Conservation (phyloP, 2,797 vertebrate genomes). For the Chrysocyon brachyurus region DNA sequence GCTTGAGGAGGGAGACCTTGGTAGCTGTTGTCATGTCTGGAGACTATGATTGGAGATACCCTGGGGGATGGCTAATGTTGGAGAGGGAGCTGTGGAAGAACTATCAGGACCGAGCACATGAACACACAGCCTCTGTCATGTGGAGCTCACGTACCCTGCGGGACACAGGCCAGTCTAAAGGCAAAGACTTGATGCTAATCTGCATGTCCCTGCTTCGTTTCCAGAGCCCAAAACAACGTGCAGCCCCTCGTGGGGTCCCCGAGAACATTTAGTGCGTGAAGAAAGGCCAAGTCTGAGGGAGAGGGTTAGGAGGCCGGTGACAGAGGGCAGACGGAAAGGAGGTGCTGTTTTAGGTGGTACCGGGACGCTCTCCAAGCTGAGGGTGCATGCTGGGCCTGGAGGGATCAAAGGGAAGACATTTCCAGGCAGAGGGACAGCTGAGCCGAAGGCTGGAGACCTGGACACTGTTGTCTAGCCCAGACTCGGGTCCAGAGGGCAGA, state of each 20-base stretch:
- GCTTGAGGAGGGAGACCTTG: background rate
- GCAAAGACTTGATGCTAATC: accelerated
- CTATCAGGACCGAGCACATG: accelerated
- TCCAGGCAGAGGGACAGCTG: background rate
- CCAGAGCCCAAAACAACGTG: accelerated
- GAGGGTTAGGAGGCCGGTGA: accelerated
- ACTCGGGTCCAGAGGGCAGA: background rate
- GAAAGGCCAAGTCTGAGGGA: accelerated
- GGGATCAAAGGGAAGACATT: background rate
- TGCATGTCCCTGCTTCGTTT: accelerated
- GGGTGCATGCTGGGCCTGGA: accelerated
- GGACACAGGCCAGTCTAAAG: accelerated
- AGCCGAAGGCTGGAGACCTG: background rate
- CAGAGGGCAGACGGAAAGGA: accelerated
- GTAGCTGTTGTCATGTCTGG: background rate
- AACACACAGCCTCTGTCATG: accelerated
- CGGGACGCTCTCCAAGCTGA: accelerated
- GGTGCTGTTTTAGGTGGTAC: accelerated
- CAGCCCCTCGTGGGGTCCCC: accelerated
- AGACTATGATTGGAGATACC: background rate
- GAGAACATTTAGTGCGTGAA: accelerated
- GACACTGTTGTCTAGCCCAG: background rate
- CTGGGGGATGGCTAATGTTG: background rate
- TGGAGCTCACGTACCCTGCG: accelerated
- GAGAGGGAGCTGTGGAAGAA: background rate